Evolutionary conservation across 1,140 invertebrate species (phyloP), one percentile per base, ranked within the genome.

Genomic region (Cotesia glomerata): DNA sequence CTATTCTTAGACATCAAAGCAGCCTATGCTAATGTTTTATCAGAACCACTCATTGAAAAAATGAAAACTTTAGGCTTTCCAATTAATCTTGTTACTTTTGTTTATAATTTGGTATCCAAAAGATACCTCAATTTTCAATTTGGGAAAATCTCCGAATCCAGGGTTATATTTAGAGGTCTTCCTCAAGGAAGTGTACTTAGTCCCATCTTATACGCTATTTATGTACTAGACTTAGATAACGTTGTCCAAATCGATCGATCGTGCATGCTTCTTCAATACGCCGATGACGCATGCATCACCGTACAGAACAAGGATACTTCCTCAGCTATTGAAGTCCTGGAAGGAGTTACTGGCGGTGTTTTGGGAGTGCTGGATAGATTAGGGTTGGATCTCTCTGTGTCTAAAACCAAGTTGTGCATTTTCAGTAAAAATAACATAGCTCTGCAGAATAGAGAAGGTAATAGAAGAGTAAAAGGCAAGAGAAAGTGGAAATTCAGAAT

Each of bases 241-340:
- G 14, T 14, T n/a, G 14, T 11, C 14, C 11, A 11, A 52, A 14
- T n/a, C 13, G 51, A 14, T 11, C 14, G 9, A 52, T n/a, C 11
- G 9, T 52, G 51, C 14, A 11, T n/a, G 9, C 9, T 72, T 32
- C n/a, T 69, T 0, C 59, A 75, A 16, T 75, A 69, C 54, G 70
- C 74, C 11, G 70, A 75, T 18, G 74, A 72, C 14, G 58, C 72
- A 4, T 32, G 18, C 7, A 49, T 75, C n/a, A 56, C 51, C 9
- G 0, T 34, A 18, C 4, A 9, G 49, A 58, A 54, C 2, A 32
- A 0, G 11, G 39, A 39, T n/a, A 26, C 51, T 4, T 3, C 7
- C 32, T 14, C 4, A 39, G 34, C 5, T 4, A 13, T 45, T 0
- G 58, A 13, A 49, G 13, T 14, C 36, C 26, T 54, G 0, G 64